phyloP scores from a whole-genome alignment of 2,888 invertebrate species.

The Habrosyne pyritoides region DNA sequence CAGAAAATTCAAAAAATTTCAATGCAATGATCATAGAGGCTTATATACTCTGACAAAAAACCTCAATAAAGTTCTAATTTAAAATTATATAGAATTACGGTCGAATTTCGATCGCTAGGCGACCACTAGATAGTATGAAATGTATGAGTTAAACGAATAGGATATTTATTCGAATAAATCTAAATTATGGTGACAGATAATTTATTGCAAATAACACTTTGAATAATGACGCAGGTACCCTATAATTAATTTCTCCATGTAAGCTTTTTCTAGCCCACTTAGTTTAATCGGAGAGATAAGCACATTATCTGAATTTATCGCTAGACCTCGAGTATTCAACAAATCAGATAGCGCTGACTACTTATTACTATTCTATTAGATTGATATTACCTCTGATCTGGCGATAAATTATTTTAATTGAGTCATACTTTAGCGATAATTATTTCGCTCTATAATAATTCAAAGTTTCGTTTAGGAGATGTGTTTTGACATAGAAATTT shows the following conservation, averaged over 20 bases:
- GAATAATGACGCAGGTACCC: not conserved
- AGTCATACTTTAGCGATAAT: not conserved
- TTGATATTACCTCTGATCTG: not conserved
- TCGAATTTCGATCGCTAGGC: too few relatives aligned
- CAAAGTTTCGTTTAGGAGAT: too few relatives aligned
- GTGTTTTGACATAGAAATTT: too few relatives aligned
- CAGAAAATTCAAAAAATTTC: too few relatives aligned
- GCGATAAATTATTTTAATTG: not conserved
- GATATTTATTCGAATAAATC: not conserved
- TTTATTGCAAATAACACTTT: not conserved
- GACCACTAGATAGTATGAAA: too few relatives aligned
- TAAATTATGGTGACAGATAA: not conserved
- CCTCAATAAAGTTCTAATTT: too few relatives aligned
- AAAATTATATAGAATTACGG: too few relatives aligned
- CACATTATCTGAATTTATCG: conserved; percentile 1
- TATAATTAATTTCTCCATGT: conserved; percentile 4
- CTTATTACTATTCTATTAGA: not conserved
- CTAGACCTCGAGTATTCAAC: not conserved
- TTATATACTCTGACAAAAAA: too few relatives aligned
- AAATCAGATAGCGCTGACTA: not conserved
- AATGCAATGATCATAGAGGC: too few relatives aligned
- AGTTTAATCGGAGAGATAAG: not conserved
- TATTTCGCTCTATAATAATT: too few relatives aligned
- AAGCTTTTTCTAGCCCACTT: not conserved
- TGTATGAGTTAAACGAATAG: too few relatives aligned